Evolutionary conservation across 2,113 vertebrate species (phyloP), one percentile per base, ranked within the genome.

Genomic region (Ancistrus triradiatus): DNA sequence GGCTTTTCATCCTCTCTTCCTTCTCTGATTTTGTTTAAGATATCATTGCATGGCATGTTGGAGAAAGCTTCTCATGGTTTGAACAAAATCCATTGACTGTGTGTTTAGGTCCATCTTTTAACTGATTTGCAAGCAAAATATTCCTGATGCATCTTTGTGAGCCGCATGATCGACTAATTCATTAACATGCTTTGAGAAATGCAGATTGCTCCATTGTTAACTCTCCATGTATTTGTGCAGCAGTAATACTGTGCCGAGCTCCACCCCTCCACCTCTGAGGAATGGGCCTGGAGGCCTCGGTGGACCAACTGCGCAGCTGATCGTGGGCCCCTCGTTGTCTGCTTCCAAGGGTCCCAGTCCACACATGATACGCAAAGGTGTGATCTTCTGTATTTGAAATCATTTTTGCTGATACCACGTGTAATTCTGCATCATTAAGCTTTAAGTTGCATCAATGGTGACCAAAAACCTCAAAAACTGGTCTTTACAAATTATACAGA

Each of bases 301-400:
- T 0, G 53, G 61, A 48, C 5, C 71, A 59, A 3, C 73, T 24
- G 75, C 71, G 25, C 89, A 93, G 67, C 86, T 93, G 7, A 48
- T 77, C 0, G 76, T 77, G 0, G 86, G 68, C 55, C 83, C 84
- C 2, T 68, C 83, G 0, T 86, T 86, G 22, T 83, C 70, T 0
- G 79, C 90, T 0, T 85, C 91, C 0, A 80, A 77, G 38, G 92
- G 91, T 1, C 89, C 91, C 6, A 99, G 95, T 75, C 95, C 96
- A 25, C 91, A 94, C n/a, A 67, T 92, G 3, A 27, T 85, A 57
- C 90, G 95, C 79, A 86, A 92, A 90, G 93, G 96, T 99, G 50
- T 85, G 22, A 2, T 21, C 21, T 53, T 38, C 8, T 43, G 22
- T 3, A 14, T 33, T 18, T 59, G n/a, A 33, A 33, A 8, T 33